Conservation (phyloP, 2,888 invertebrate species). For the Acleris emargana region DNA sequence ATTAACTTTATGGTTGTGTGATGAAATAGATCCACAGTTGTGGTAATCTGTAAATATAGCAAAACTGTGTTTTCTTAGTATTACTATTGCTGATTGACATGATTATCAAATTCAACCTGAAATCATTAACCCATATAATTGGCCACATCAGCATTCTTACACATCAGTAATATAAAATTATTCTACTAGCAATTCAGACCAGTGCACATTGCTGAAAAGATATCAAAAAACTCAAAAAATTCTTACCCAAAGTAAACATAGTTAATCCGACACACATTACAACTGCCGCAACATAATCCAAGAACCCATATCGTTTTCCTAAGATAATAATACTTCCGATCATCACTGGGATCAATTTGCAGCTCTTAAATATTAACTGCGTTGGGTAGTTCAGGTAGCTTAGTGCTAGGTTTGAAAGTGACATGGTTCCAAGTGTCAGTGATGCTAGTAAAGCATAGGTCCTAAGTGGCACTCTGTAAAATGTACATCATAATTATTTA, state of each 20-base stretch:
- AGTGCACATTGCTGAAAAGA: background rate
- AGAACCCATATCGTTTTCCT: constrained; percentile 91
- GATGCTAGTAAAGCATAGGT: constrained; percentile 93
- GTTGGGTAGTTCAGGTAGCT: constrained; percentile 98
- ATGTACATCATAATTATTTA: background rate
- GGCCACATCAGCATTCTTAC: no score
- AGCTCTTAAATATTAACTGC: constrained; percentile 98
- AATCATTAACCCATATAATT: no score
- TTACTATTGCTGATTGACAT: no score
- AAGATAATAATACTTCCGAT: constrained; percentile 97
- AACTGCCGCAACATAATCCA: constrained; percentile 93
- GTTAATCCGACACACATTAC: constrained; percentile 95
- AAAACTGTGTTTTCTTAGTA: no score
- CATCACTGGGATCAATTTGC: constrained; percentile 97
- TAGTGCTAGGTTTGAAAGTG: constrained; percentile 96
- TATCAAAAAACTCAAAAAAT: constrained; percentile 8
- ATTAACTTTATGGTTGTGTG: no score
- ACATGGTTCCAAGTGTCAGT: constrained; percentile 97
- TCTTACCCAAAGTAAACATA: constrained; percentile 94
- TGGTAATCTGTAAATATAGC: no score
- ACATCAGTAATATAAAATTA: no score
- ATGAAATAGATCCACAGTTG: no score
- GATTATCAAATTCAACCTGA: no score
- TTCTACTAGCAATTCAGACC: no score
- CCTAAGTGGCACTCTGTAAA: constrained; percentile 90